phyloP scores from a whole-genome alignment of 2,797 vertebrate species.

The Coreius guichenoti region DNA sequence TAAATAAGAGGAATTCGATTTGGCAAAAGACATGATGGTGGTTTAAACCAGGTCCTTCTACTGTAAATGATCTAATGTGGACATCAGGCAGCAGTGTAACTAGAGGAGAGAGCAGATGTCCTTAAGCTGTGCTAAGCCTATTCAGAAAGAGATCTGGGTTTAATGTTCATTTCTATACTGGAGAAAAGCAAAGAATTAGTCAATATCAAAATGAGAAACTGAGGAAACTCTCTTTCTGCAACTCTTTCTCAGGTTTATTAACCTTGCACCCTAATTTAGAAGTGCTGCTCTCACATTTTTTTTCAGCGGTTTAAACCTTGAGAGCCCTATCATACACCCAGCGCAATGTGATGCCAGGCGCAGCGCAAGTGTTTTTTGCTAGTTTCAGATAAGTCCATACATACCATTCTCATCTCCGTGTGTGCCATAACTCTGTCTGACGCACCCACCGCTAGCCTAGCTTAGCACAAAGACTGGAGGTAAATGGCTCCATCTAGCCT shows the following conservation, averaged over 20 bases:
- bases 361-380: no score
- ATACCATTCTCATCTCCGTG: no score
- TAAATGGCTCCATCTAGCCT: no score
- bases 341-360: no score
- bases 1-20: conserved; percentile 48
- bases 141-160: conserved; percentile 12
- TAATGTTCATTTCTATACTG: background rate
- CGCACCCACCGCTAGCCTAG: no score
- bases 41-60: conserved; percentile 33
- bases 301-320: background rate
- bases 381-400: no score
- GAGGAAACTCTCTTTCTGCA: background rate
- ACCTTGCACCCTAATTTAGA: background rate
- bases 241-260: background rate
- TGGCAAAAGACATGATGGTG: conserved; percentile 26
- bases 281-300: background rate
- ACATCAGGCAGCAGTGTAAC: conserved; percentile 32
- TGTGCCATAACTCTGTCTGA: no score
- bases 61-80: conserved; percentile 29
- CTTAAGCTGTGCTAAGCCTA: background rate
- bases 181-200: background rate
- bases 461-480: no score
- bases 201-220: background rate
- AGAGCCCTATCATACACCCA: no score
- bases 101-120: conserved; percentile 24